Base-by-base conservation (phyloP, 1,140 invertebrate species). In the Trissolcus basalis region DNA sequence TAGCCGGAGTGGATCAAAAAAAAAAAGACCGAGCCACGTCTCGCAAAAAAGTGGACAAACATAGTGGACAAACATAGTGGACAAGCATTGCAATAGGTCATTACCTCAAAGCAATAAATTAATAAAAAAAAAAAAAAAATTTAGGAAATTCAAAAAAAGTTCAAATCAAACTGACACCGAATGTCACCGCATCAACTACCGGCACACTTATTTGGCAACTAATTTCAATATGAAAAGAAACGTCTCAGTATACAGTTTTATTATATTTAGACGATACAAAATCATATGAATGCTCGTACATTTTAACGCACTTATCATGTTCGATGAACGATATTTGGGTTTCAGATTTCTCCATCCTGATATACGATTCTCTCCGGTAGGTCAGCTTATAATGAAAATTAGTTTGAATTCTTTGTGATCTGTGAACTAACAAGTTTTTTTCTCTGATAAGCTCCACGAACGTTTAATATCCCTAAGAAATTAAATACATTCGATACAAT, bases 181-280 rank as follows among this genome's bases (percentile, higher is more conserved):
- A 35, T 48, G 55, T 45, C 65, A 53, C 35, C 11, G 10, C 27
- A 69, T 53, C 49, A 69, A 60, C 48, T 53, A 53, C 55, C 35
- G 49, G 14, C 32, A 41, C 13, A 51, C 49, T 44, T 53, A 45
- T 68, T n/a, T 56, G 11, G 3, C 13, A 35, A 51, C 55, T 59
- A 6, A 69, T 59, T 59, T 59, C 12, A 59, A 69, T 69, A 16
- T 69, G 36, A 69, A 69, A 39, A 15, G 44, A 59, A 3, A 35
- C 48, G 27, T n/a, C n/a, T n/a, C n/a, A n/a, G n/a, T n/a, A 45
- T 56, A 27, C 19, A 27, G 19, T 27, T 3, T 27, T 27, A 27
- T 14, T 45, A 45, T 27, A 27, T 27, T 27, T 27, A 27, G n/a
- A n/a, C n/a, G n/a, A n/a, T n/a, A n/a, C n/a, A n/a, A n/a, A 68